Conservation (phyloP, 1,140 invertebrate species). For the Macrobrachium nipponense region DNA sequence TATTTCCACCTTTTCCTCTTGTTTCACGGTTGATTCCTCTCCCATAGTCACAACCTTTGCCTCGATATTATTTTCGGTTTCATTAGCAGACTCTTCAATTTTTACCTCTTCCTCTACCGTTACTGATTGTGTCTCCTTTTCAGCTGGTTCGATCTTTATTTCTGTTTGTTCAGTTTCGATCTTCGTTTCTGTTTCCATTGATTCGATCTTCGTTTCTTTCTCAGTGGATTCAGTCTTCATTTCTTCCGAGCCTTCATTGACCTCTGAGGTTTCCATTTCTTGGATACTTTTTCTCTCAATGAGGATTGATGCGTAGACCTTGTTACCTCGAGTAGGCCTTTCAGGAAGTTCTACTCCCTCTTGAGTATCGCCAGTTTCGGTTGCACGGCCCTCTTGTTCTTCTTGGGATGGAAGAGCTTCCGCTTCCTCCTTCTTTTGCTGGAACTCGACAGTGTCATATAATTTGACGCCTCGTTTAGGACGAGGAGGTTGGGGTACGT, state of each 20-base stretch:
- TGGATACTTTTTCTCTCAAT: not conserved
- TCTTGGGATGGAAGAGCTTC: slow-evolving; percentile 8
- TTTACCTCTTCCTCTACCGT: not conserved
- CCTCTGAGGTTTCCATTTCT: not conserved
- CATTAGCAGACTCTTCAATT: not conserved
- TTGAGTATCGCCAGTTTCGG: not conserved
- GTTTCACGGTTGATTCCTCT: not conserved
- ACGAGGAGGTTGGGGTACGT: slow-evolving; percentile 16
- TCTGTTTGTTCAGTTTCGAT: not conserved
- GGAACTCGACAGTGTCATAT: slow-evolving; percentile 23
- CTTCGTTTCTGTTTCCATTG: not conserved
- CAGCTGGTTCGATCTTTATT: not conserved
- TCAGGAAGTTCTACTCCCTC: not conserved
- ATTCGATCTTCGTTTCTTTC: not conserved
- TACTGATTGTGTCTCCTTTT: not conserved
- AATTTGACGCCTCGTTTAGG: slow-evolving; percentile 37
- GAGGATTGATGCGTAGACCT: slow-evolving; percentile 38
- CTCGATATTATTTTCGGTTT: not conserved
- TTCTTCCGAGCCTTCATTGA: not conserved
- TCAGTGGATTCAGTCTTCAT: too few species aligned
- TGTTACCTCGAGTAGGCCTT: slow-evolving; percentile 39
- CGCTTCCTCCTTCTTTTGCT: not conserved
- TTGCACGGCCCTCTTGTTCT: not conserved
- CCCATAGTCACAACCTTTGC: not conserved
- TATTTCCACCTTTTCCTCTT: not conserved